phyloP scores from a whole-genome alignment of 2,113 vertebrate species.

The Oreamnos americanus region DNA sequence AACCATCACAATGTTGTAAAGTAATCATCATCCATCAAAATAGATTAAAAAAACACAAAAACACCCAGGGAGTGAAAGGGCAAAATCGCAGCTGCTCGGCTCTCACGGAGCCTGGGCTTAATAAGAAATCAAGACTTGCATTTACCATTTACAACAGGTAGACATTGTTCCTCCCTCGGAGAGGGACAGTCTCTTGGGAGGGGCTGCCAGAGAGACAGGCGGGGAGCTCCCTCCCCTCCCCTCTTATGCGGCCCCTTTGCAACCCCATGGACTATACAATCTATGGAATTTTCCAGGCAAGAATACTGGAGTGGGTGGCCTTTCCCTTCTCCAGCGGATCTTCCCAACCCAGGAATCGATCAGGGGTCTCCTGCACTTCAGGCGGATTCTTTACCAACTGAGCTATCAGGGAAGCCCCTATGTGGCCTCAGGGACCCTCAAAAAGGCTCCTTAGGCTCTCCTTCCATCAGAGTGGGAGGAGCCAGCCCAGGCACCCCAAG shows the following conservation, averaged over 20 bases:
- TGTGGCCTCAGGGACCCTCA: background rate
- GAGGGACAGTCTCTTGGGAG: background rate
- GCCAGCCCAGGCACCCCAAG: background rate
- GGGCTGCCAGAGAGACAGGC: fast-evolving
- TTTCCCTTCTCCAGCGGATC: background rate
- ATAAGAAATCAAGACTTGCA: background rate
- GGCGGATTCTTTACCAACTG: background rate
- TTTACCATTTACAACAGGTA: background rate
- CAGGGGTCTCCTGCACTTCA: background rate
- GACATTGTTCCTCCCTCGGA: background rate
- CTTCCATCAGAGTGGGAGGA: background rate
- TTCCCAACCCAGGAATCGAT: background rate
- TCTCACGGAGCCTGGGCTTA: background rate
- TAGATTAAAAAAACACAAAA: background rate
- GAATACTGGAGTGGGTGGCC: background rate
- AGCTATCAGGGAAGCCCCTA: background rate
- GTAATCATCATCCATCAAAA: background rate
- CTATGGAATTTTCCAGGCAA: background rate
- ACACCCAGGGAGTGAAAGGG: background rate
- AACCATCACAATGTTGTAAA: background rate
- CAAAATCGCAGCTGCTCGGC: background rate
- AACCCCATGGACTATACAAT: background rate
- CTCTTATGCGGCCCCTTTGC: background rate
- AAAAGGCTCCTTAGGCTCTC: background rate
- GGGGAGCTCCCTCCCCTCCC: background rate